Conservation (phyloP, 2,888 invertebrate species). For the Dascillus cervinus region DNA sequence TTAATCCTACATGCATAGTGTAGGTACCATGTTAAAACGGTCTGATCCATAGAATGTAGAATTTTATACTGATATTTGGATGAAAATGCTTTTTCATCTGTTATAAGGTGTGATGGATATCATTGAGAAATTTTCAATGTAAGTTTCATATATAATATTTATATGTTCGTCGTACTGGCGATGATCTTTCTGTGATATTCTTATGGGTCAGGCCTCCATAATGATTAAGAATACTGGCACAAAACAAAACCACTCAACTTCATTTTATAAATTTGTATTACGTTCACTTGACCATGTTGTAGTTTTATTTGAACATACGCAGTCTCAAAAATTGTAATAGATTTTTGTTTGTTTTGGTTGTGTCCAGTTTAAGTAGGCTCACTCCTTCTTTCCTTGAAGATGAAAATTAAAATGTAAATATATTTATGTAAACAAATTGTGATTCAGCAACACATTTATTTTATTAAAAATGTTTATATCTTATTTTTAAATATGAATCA, state of each 20-base stretch:
- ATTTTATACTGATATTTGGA: conserved; percentile 28
- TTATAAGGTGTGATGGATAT: conserved; percentile 21
- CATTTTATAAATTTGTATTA: no score
- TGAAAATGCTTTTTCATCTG: conserved; percentile 19
- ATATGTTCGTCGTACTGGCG: conserved; percentile 32
- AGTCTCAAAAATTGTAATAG: no score
- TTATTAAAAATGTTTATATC: conserved; percentile 4
- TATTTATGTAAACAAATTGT: conserved; percentile 17
- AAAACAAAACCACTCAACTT: no score
- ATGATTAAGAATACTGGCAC: conserved; percentile 17
- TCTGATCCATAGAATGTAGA: conserved; percentile 43
- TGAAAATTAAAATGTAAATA: conserved; percentile 18
- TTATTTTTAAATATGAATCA: conserved; percentile 1
- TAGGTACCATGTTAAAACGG: conserved; percentile 30
- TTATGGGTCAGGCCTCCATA: conserved; percentile 42
- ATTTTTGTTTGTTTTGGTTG: conserved; percentile 36
- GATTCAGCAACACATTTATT: conserved; percentile 22
- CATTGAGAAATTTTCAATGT: conserved; percentile 23
- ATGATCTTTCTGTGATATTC: conserved; percentile 43
- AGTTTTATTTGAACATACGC: no score
- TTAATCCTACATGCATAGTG: conserved; percentile 30
- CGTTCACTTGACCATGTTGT: no score
- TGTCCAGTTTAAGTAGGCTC: conserved; percentile 34
- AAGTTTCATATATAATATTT: conserved; percentile 29
- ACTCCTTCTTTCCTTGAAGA: conserved; percentile 29